Evolutionary conservation across 2,888 invertebrate species (phyloP).

Genomic region (Pegoplata infirma): DNA sequence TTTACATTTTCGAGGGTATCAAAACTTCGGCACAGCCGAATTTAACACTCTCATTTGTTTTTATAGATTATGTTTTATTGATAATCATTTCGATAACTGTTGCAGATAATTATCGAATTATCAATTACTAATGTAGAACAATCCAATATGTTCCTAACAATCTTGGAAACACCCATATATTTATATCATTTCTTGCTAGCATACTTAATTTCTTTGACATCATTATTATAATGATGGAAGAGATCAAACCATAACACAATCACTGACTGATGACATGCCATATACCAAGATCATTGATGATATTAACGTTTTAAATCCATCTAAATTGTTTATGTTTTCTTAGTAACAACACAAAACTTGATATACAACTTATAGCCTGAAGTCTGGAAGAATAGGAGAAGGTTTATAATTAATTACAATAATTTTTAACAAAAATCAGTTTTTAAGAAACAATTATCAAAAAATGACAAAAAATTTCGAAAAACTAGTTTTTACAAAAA

Average conservation of each 20-base stretch:
- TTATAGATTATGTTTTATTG: no score
- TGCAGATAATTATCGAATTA: no score
- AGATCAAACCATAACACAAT: slow-evolving; percentile 33
- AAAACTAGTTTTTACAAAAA: background rate
- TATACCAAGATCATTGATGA: slow-evolving; percentile 19
- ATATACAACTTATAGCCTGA: background rate
- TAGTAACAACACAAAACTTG: background rate
- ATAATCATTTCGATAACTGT: no score
- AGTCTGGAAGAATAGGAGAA: background rate
- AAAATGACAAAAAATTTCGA: background rate
- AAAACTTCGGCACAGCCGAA: no score
- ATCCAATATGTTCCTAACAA: no score
- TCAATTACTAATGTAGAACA: no score
- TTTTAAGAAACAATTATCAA: background rate
- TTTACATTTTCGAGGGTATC: no score
- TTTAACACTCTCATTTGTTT: no score
- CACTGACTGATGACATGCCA: slow-evolving; percentile 5
- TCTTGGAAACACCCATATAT: slow-evolving; percentile 39
- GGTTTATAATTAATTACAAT: background rate
- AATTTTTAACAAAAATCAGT: background rate
- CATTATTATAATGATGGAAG: slow-evolving; percentile 54
- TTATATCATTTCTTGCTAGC: background rate
- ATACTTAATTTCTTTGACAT: slow-evolving; percentile 54
- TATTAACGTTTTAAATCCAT: background rate
- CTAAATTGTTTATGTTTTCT: background rate